Conservation (phyloP, 2,888 invertebrate genomes). For the Epirrhoe alternata region DNA sequence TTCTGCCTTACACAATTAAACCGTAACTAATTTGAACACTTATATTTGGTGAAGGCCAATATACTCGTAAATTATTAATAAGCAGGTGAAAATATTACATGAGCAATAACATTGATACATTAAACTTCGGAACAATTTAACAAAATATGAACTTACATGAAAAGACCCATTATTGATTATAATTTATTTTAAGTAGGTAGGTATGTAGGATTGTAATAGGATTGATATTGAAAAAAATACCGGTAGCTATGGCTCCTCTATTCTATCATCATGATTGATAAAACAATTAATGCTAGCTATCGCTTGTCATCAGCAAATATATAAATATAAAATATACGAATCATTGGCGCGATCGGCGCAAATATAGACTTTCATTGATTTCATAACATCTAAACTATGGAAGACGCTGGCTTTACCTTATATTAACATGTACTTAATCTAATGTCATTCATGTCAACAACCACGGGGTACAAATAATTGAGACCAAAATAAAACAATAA, state of each 20-base stretch:
- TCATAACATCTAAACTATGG: constrained; percentile 21
- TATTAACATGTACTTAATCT: constrained; percentile 41
- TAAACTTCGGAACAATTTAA: background rate
- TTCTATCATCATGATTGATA: too few relatives aligned
- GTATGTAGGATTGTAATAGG: too few relatives aligned
- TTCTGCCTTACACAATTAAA: constrained; percentile 1
- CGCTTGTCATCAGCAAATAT: too few relatives aligned
- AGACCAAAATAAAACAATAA: constrained; percentile 68
- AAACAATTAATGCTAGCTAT: too few relatives aligned
- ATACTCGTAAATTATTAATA: background rate
- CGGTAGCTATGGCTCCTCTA: too few relatives aligned
- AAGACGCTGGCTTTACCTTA: constrained; percentile 34
- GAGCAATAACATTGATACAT: background rate
- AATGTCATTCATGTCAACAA: constrained; percentile 69
- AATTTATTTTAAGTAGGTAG: too few relatives aligned
- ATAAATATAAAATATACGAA: too few relatives aligned
- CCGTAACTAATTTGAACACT: constrained; percentile 30
- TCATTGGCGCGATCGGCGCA: background rate
- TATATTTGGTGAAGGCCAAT: constrained; percentile 31
- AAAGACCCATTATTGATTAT: too few relatives aligned
- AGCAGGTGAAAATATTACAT: background rate
- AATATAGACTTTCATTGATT: background rate
- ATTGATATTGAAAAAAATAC: too few relatives aligned
- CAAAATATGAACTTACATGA: background rate
- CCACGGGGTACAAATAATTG: constrained; percentile 61